Evolutionary conservation across 2,113 vertebrate genomes (phyloP), one percentile per base, ranked within the genome.

Genomic region (Smithornis capensis): DNA sequence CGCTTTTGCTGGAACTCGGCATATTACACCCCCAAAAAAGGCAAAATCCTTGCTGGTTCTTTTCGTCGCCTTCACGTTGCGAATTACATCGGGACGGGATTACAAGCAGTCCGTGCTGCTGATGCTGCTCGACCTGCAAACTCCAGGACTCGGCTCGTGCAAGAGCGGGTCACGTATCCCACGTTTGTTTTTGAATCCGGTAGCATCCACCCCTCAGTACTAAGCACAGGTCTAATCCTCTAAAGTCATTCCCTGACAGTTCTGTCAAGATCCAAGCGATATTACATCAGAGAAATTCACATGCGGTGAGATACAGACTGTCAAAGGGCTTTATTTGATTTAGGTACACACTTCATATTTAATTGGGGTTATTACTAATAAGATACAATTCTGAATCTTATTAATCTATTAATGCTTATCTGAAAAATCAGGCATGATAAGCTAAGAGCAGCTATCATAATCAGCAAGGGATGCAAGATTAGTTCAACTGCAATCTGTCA

Each of bases 331-430:
- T 73, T 18, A n/a, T 70, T 74, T 70, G 44, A 67, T 90, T 92
- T 70, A 87, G 71, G 56, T 44, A 55, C 16, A 38, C 21, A 21
- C 38, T 89, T 95, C 87, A 70, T 29, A 33, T 70, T 59, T 21
- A 90, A 83, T 31, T 47, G 45, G 6, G 24, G 55, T 86, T 89
- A 50, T 83, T 90, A 90, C 77, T 83, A 90, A 49, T 76, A 73
- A 65, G 29, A 80, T 70, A 67, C 15, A 27, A 47, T 38, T 93
- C 52, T 59, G 47, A 67, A 60, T 75, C 22, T 50, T 84, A 52
- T 55, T 78, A 91, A 93, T 83, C 70, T 42, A 33, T 93, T 56
- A 78, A 63, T n/a, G 27, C 35, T 92, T 88, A 85, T 83, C 90
- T 81, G 76, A 77, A 86, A 86, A 88, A 69, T 67, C 75, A 22